A percentile compares a stretch with the other conserved stretches of the same genome.
Conservation (phyloP, 1,140 invertebrate genomes). For the Diabrotica virgifera region DNA sequence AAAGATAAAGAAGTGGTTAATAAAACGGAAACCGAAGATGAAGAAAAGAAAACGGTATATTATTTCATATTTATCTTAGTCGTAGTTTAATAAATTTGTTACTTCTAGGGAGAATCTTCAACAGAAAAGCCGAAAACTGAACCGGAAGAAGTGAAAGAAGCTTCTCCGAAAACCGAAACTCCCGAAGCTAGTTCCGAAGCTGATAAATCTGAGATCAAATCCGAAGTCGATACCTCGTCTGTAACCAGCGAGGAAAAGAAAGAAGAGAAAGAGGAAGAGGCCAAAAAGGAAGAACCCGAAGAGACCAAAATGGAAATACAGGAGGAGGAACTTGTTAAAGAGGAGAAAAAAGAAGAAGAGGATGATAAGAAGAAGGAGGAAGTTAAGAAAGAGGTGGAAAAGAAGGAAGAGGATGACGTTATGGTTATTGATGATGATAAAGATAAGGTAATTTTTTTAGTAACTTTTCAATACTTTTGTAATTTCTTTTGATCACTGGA, state of each 20-base stretch:
- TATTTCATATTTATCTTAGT: too few relatives aligned
- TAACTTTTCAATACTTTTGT: constrained; percentile 28
- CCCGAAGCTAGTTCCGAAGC: constrained; percentile 33
- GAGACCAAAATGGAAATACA: constrained; percentile 35
- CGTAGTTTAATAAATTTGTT: constrained; percentile 27
- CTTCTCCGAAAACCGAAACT: constrained; percentile 43
- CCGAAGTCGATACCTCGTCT: constrained; percentile 23
- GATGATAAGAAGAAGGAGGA: constrained; percentile 38
- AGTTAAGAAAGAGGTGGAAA: constrained; percentile 52
- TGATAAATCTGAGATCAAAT: constrained; percentile 36
- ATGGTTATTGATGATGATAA: constrained; percentile 56
- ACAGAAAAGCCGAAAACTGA: constrained; percentile 49
- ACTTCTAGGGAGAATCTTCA: constrained; percentile 29
- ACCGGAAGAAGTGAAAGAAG: constrained; percentile 31
- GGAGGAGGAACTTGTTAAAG: constrained; percentile 11
- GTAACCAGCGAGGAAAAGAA: constrained; percentile 47
- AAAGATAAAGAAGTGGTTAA: constrained; percentile 49
- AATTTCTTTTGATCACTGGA: not conserved
- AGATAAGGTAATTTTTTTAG: constrained; percentile 37
- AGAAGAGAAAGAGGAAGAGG: constrained; percentile 42
- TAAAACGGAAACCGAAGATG: constrained; percentile 37
- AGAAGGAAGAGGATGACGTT: constrained; percentile 50
- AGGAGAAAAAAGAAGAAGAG: constrained; percentile 33
- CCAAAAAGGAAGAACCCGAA: constrained; percentile 38
- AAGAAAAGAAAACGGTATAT: not conserved